Percentiles rank a stretch among this genome's conserved stretches.
Conservation (phyloP, 1,140 invertebrate species). For the Eciton burchellii region DNA sequence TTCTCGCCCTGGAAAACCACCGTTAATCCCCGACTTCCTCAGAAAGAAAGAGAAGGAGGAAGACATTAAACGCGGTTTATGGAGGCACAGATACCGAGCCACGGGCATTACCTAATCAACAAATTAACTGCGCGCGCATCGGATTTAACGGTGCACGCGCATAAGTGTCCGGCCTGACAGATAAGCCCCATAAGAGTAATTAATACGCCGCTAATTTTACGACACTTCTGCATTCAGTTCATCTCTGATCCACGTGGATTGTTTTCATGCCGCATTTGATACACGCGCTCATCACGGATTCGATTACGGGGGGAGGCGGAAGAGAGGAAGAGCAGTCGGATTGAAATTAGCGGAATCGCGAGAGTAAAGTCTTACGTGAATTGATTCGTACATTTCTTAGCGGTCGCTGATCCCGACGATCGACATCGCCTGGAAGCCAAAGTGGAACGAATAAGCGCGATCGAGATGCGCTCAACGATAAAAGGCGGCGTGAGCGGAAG, state of each 20-base stretch:
- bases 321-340: too few relatives aligned
- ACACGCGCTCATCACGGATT: too few relatives aligned
- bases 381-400: neutral
- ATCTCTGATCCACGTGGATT: too few relatives aligned
- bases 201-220: constrained; percentile 38
- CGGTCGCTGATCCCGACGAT: neutral
- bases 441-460: constrained; percentile 18
- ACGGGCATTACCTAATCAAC: constrained; percentile 39
- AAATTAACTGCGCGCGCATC: constrained; percentile 29
- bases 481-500: constrained; percentile 14
- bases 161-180: neutral
- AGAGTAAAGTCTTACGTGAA: neutral
- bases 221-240: neutral
- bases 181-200: constrained; percentile 8
- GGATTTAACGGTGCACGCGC: constrained; percentile 16
- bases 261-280: too few relatives aligned
- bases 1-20: constrained; percentile 25
- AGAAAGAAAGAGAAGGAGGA: neutral
- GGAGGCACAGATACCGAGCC: neutral
- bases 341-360: constrained; percentile 5
- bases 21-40: neutral
- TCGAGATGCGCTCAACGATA: neutral
- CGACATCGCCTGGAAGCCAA: neutral
- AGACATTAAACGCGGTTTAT: constrained; percentile 3
- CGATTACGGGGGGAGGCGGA: too few relatives aligned